Percentiles rank a stretch among this genome's conserved stretches.
Evolutionary conservation across 2,888 invertebrate species (phyloP).

Genomic region (Hypomecis atomaria): DNA sequence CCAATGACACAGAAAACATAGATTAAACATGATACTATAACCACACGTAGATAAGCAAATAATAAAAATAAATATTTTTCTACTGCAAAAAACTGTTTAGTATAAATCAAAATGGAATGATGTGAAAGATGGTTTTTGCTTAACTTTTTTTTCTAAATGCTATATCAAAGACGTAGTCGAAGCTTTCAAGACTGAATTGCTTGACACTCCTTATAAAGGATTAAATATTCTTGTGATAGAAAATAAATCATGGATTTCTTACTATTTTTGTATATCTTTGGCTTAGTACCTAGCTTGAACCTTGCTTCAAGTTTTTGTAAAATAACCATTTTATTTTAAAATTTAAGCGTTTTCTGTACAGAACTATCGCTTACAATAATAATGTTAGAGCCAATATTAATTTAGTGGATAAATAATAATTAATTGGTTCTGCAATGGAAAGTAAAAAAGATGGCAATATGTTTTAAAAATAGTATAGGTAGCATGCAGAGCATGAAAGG

Average conservation of each 20-base stretch:
- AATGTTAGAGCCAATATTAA: constrained; percentile 10
- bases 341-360: neutral
- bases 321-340: neutral
- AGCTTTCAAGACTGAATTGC: constrained; percentile 80
- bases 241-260: constrained; percentile 58
- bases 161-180: constrained; percentile 64
- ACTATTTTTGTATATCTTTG: constrained; percentile 69
- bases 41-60: constrained; percentile 26
- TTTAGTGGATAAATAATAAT: neutral
- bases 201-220: constrained; percentile 75
- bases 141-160: constrained; percentile 18
- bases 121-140: constrained; percentile 7
- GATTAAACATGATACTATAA: neutral
- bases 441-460: constrained; percentile 49
- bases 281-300: constrained; percentile 51
- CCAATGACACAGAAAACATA: neutral
- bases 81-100: constrained; percentile 32
- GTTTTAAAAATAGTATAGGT: constrained; percentile 25
- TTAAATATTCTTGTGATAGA: constrained; percentile 63
- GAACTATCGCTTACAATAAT: neutral
- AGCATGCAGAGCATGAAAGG: constrained; percentile 52
- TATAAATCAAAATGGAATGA: constrained; percentile 12
- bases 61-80: constrained; percentile 44
- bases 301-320: constrained; percentile 8
- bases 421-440: constrained; percentile 28